Evolutionary conservation across 2,113 vertebrate genomes (phyloP).

Genomic region (Ramphastos sulfuratus): DNA sequence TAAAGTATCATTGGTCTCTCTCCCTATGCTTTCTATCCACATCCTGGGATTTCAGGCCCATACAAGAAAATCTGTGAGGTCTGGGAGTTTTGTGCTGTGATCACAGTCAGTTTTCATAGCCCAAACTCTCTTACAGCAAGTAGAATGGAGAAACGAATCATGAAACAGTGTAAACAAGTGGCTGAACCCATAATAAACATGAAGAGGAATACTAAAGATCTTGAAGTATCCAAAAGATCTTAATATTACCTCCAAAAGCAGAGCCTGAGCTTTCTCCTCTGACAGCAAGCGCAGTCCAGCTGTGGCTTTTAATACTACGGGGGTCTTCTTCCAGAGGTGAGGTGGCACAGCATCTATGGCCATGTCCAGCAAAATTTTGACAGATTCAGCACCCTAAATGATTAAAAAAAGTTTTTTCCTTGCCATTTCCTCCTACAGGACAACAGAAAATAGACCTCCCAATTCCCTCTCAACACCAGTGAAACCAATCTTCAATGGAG

Average conservation of each 20-base stretch:
- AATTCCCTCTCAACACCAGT: neutral
- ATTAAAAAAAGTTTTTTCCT: neutral
- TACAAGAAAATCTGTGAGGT: neutral
- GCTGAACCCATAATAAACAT: too few relatives aligned
- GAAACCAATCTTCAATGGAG: neutral
- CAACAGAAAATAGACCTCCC: neutral
- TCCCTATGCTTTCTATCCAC: neutral
- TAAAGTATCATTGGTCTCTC: neutral
- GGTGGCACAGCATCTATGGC: constrained; percentile 89
- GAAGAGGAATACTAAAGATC: neutral
- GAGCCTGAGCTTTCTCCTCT: constrained; percentile 85
- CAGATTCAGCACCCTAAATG: constrained; percentile 86
- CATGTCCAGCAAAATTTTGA: constrained; percentile 86
- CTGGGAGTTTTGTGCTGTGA: neutral
- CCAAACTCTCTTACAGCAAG: neutral
- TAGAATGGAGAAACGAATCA: neutral
- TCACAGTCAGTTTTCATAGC: neutral
- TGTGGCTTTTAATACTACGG: constrained; percentile 94
- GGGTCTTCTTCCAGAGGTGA: constrained; percentile 89
- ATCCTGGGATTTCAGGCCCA: neutral
- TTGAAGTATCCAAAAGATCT: neutral
- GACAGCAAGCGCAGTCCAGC: constrained; percentile 92
- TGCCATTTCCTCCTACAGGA: neutral
- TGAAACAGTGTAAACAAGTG: neutral
- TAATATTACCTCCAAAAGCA: constrained; percentile 85